Conservation (phyloP, 2,888 invertebrate species). For the Perizoma affinitatum region DNA sequence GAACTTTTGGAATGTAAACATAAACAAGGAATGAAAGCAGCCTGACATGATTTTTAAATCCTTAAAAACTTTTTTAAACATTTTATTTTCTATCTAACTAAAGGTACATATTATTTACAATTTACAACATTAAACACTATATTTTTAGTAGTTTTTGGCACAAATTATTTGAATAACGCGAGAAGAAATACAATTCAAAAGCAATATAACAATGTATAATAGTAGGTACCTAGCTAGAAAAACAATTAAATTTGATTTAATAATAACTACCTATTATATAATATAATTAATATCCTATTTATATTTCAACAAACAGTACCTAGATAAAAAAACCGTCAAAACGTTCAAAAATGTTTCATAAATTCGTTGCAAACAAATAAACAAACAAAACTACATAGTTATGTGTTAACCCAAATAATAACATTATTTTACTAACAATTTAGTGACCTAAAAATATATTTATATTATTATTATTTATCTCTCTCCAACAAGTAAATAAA, state of each 20-base stretch:
- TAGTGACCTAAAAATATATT: slow-evolving; percentile 37
- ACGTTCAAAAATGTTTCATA: slow-evolving; percentile 22
- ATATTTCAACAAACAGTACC: too few species aligned
- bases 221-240: slow-evolving; percentile 5
- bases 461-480: slow-evolving; percentile 45
- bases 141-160: slow-evolving; percentile 12
- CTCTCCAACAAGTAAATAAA: slow-evolving; percentile 73
- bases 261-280: too few species aligned
- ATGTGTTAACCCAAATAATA: slow-evolving; percentile 30
- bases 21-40: too few species aligned
- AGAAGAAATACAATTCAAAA: neutral
- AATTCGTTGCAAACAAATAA: slow-evolving; percentile 53
- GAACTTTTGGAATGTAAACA: too few species aligned
- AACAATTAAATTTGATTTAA: too few species aligned
- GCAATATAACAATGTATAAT: neutral
- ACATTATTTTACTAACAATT: slow-evolving; percentile 13
- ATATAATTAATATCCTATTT: too few species aligned
- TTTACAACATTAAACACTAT: slow-evolving; percentile 16
- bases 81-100: slow-evolving; percentile 27
- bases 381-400: slow-evolving; percentile 8
- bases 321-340: slow-evolving; percentile 8
- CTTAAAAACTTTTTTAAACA: slow-evolving; percentile 20
- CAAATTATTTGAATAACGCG: slow-evolving; percentile 1
- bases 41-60: slow-evolving; percentile 9
- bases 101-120: slow-evolving; percentile 22